Percentiles rank a stretch among this genome's conserved stretches.
These are phyloP conservation scores for Cheilosia grossa DNA, from an alignment of 2,888 invertebrate species.

Conservation along the genomic window DNA sequence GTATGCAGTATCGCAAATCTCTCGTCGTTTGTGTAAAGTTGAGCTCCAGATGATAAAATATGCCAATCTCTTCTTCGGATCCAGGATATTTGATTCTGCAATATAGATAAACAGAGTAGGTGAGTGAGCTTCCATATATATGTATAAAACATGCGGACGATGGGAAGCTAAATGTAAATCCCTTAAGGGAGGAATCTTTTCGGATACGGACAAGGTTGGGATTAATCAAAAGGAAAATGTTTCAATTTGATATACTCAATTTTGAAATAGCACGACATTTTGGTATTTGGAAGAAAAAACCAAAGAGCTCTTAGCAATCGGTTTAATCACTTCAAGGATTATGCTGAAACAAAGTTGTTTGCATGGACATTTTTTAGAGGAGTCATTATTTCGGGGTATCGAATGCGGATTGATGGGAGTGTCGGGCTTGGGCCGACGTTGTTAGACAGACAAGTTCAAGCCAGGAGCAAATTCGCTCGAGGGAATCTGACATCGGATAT, in stretches of 20 bases:
- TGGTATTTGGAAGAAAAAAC: too few species aligned
- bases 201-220: not conserved
- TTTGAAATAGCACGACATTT: too few species aligned
- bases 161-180: constrained; percentile 48
- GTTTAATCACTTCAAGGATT: too few species aligned
- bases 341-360: too few species aligned
- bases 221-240: constrained; percentile 12
- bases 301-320: too few species aligned
- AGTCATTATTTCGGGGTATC: too few species aligned
- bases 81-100: constrained; percentile 93
- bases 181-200: not conserved
- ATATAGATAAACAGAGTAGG: constrained; percentile 61
- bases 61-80: constrained; percentile 96
- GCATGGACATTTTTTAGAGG: too few species aligned
- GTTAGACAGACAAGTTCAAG: too few species aligned
- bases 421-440: too few species aligned
- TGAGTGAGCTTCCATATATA: constrained; percentile 6
- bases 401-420: too few species aligned
- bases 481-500: too few species aligned
- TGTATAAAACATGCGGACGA: constrained; percentile 1
- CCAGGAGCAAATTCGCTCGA: too few species aligned
- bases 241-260: constrained; percentile 15
- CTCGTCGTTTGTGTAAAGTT: constrained; percentile 96
- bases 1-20: constrained; percentile 91
- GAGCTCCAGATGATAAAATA: constrained; percentile 94